Evolutionary conservation across 2,113 vertebrate species (phyloP).

Genomic region (Agapornis roseicollis): DNA sequence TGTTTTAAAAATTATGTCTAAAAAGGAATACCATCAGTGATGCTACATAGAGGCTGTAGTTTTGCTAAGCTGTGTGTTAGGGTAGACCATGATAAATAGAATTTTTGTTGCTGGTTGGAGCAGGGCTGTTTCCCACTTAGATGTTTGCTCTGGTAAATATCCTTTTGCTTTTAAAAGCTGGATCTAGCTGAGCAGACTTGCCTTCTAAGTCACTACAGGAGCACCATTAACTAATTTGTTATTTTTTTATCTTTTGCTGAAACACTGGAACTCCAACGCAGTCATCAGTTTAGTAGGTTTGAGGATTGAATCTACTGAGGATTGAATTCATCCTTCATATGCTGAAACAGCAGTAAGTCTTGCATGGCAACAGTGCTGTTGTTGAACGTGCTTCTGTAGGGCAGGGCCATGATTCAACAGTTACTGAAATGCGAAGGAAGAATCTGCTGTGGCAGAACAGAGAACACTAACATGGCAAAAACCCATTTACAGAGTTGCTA

Average conservation of each 20-base stretch:
- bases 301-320: neutral
- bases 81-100: neutral
- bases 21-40: neutral
- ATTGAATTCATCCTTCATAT: neutral
- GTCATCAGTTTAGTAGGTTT: neutral
- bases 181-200: neutral
- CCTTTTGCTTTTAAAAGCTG: neutral
- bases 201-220: neutral
- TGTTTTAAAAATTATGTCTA: neutral
- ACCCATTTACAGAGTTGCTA: neutral
- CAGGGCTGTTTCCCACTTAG: neutral
- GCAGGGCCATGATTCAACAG: neutral
- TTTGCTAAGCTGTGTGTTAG: neutral
- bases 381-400: neutral
- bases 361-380: neutral
- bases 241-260: slow-evolving; percentile 4
- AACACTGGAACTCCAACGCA: neutral
- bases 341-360: slow-evolving; percentile 41
- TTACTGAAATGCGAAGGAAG: neutral
- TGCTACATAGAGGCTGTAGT: neutral
- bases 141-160: neutral
- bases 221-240: neutral
- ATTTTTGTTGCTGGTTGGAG: neutral
- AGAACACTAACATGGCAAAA: neutral
- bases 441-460: neutral